Evolutionary conservation across 1,140 invertebrate genomes (phyloP).

Genomic region (Calephelis virginiensis): DNA sequence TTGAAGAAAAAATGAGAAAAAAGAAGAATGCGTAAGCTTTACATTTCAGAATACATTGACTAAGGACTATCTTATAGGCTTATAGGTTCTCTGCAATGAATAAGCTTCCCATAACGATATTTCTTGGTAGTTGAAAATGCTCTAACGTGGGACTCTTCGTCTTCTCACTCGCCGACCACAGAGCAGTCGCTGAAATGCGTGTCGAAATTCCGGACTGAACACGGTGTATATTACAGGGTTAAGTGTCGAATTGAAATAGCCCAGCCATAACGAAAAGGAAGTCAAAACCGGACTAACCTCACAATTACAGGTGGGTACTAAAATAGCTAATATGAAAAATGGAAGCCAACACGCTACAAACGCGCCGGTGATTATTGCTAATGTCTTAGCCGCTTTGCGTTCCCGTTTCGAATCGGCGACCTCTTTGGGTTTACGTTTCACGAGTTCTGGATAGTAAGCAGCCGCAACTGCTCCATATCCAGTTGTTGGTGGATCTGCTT

Average conservation of each 20-base stretch:
- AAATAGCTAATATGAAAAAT: conserved; percentile 93
- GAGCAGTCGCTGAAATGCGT: conserved; percentile 90
- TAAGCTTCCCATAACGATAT: not conserved
- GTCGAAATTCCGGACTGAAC: conserved; percentile 92
- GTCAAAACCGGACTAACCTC: conserved; percentile 80
- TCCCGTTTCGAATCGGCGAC: conserved; percentile 90
- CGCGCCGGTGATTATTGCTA: conserved; percentile 94
- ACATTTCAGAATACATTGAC: no score
- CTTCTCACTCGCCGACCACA: conserved; percentile 80
- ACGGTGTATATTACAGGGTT: conserved; percentile 95
- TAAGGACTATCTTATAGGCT: no score
- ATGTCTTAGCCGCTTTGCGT: conserved; percentile 93
- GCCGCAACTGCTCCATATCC: conserved; percentile 78
- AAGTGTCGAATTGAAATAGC: conserved; percentile 93
- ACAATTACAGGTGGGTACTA: conserved; percentile 86
- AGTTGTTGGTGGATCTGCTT: conserved; percentile 82
- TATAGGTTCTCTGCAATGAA: no score
- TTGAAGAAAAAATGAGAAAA: no score
- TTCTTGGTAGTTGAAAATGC: not conserved
- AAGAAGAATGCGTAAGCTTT: no score
- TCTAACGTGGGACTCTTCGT: conserved; percentile 66
- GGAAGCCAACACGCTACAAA: conserved; percentile 94
- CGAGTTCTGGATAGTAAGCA: conserved; percentile 71
- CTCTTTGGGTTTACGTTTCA: conserved; percentile 81
- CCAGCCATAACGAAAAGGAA: conserved; percentile 88